These are phyloP conservation scores for Caenorhabditis drosophilae DNA, from an alignment of 2,888 invertebrate species.

Conservation along the genomic window DNA sequence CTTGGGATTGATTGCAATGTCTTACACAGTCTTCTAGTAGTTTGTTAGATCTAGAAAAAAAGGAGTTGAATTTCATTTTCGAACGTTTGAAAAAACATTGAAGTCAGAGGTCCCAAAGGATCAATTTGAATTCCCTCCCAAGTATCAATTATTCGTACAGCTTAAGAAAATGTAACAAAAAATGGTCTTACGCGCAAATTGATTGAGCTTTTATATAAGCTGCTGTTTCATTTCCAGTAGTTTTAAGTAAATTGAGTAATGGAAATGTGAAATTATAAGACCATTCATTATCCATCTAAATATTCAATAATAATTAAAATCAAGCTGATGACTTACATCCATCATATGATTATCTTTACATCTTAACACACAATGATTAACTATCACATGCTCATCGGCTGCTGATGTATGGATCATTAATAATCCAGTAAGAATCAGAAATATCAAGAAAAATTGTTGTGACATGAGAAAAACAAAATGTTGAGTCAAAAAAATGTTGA, in stretches of 20 bases:
- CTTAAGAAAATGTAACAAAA: no score
- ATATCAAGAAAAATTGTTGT: not conserved
- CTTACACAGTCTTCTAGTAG: slow-evolving; percentile 37
- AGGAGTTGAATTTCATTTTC: not conserved
- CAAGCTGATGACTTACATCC: slow-evolving; percentile 30
- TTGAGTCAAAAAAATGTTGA: no score
- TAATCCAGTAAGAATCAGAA: not conserved
- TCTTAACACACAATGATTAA: slow-evolving; percentile 50
- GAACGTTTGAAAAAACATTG: no score
- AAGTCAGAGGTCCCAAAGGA: no score
- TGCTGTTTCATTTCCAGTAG: slow-evolving; percentile 56
- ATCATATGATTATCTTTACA: slow-evolving; percentile 60
- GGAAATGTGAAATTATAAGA: slow-evolving; percentile 57
- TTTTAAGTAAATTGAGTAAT: slow-evolving; percentile 43
- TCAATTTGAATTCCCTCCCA: no score
- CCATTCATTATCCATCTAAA: slow-evolving; percentile 59
- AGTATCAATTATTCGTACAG: no score
- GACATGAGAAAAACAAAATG: not conserved
- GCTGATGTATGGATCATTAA: not conserved
- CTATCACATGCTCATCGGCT: slow-evolving; percentile 2
- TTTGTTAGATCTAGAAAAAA: slow-evolving; percentile 37
- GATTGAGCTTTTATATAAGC: slow-evolving; percentile 43
- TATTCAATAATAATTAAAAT: not conserved
- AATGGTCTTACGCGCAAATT: slow-evolving; percentile 54
- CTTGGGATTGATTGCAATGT: slow-evolving; percentile 45